Percentiles rank a stretch among this genome's conserved stretches.
Conservation (phyloP, 2,888 invertebrate genomes). For the Cactoblastis cactorum region DNA sequence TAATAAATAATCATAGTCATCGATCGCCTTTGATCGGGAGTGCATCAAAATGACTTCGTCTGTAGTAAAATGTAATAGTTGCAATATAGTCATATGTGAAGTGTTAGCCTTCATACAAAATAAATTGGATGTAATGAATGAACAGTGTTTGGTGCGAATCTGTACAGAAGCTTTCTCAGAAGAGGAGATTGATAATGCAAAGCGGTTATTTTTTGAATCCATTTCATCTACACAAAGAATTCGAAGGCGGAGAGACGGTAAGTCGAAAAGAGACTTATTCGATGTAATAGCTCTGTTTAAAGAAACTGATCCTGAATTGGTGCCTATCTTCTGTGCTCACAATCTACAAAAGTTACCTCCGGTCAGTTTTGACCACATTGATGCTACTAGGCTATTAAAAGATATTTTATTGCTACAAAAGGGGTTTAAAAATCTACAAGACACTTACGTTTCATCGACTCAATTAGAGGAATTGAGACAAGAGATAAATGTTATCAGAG, state of each 20-base stretch:
- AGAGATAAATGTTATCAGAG: not conserved
- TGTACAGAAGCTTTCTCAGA: constrained; percentile 1
- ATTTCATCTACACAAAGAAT: not conserved
- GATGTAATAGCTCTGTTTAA: not conserved
- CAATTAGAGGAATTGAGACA: not conserved
- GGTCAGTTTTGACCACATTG: constrained; percentile 10
- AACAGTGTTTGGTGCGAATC: constrained; percentile 8
- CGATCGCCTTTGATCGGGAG: no score
- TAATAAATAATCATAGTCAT: no score
- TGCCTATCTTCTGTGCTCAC: not conserved
- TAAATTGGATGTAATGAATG: not conserved
- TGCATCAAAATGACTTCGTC: not conserved
- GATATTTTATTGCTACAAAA: not conserved
- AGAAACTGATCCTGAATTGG: constrained; percentile 1
- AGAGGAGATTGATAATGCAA: constrained; percentile 8
- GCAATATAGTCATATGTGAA: not conserved
- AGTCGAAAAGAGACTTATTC: not conserved
- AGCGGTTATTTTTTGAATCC: not conserved
- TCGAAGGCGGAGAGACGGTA: no score
- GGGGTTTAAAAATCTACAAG: not conserved
- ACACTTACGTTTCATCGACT: not conserved
- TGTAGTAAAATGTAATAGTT: not conserved
- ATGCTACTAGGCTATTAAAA: constrained; percentile 2
- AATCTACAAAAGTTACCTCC: constrained; percentile 14
- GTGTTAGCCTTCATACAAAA: not conserved